Base-by-base conservation (phyloP, 2,113 vertebrate species). In the Symphodus melops region DNA sequence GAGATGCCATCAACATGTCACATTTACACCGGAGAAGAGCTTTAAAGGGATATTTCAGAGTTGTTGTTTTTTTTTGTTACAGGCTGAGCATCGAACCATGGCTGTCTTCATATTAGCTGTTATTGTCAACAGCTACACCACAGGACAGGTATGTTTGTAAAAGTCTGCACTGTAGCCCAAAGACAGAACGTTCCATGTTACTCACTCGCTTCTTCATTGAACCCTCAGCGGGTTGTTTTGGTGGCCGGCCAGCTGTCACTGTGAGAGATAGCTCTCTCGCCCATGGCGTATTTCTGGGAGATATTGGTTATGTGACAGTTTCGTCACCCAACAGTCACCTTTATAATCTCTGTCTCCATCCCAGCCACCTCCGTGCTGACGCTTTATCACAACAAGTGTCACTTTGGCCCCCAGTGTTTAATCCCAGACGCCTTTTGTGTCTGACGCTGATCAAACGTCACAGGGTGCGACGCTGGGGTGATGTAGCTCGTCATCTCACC, bases 11-110 rank as follows among this genome's bases (percentile, higher is more conserved):
- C 9, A 41, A 44, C 11, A 44, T 44, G 42, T 10, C 42, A 3
- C 11, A n/a, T 9, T 48, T 20, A n/a, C n/a, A 51, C 19, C 19
- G 14, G 5, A 17, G 16, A 17, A 6, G 4, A 10, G 8, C 42
- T 44, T 44, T 44, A 14, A 55, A 1, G 46, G 25, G 17, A 39
- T 19, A n/a, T 23, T 20, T 74, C 28, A 48, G 23, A 3, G 25
- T 20, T 25, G 25, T 64, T 17, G 10, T 41, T 56, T 25, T 63
- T 20, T 48, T 33, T 1, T 87, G 17, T 88, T 92, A 0, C 91
- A 99, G 98, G 98, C 98, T 2, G 98, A 99, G 59, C 97, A 99
- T 86, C 94, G 98, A 68, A 99, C 98, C 0, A 99, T 99, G 98
- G 98, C 98, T 0, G 97, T 98, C 0, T 99, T 99, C 92, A 98